A percentile compares a stretch with the other conserved stretches of the same genome.
These are phyloP conservation scores for Incurvaria masculella DNA, from an alignment of 2,888 invertebrate genomes.

Conservation along the genomic window DNA sequence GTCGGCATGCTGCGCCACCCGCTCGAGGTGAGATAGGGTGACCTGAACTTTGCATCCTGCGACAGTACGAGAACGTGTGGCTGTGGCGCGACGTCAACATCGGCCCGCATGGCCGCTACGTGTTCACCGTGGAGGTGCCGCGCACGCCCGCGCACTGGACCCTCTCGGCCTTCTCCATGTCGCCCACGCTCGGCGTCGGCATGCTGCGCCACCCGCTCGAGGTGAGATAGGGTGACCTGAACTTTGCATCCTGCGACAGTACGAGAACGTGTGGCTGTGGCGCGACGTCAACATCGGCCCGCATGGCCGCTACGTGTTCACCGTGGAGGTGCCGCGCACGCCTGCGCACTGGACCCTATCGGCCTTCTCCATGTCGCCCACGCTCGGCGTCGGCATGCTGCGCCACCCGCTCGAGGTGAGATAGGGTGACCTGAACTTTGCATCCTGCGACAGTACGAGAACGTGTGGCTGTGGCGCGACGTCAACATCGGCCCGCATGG, in stretches of 20 bases:
- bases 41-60: too few species aligned
- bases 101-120: conserved; percentile 84
- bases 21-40: too few species aligned
- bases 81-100: conserved; percentile 93
- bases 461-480: conserved; percentile 95
- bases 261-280: conserved; percentile 96
- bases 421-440: too few species aligned
- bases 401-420: conserved; percentile 73
- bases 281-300: conserved; percentile 90
- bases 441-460: conserved; percentile 87
- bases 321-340: conserved; percentile 75
- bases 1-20: conserved; percentile 84
- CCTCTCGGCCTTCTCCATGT: conserved; percentile 89
- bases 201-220: conserved; percentile 77
- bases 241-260: conserved; percentile 86
- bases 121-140: conserved; percentile 85
- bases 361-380: conserved; percentile 86
- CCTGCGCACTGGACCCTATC: conserved; percentile 94
- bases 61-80: conserved; percentile 95
- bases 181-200: conserved; percentile 81
- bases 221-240: too few species aligned
- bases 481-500: conserved; percentile 91
- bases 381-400: conserved; percentile 84
- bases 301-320: conserved; percentile 85
- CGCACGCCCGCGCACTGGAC: conserved; percentile 88